A percentile compares a stretch with the other conserved stretches of the same genome.
phyloP scores from a whole-genome alignment of 2,113 vertebrate genomes.

The Gavialis gangeticus region DNA sequence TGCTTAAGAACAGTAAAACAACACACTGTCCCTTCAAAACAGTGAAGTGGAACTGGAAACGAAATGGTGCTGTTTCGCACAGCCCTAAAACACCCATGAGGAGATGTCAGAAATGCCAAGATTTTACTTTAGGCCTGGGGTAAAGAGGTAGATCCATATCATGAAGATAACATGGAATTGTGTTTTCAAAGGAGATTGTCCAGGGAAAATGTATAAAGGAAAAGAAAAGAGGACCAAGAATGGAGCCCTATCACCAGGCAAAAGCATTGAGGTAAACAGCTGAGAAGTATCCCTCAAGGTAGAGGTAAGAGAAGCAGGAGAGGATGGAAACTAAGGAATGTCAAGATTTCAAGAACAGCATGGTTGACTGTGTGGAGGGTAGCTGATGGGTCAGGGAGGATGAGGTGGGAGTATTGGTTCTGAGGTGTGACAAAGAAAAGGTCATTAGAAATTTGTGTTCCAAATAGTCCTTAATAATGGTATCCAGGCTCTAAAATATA shows the following conservation, averaged over 20 bases:
- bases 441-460: background rate
- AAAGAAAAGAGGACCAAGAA: background rate
- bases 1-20: too few relatives aligned
- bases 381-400: background rate
- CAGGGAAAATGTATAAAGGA: background rate
- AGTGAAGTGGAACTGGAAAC: background rate
- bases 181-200: background rate
- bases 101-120: background rate
- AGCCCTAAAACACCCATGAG: background rate
- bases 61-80: background rate
- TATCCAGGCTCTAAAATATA: background rate
- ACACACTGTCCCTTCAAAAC: too few relatives aligned
- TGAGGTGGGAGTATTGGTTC: background rate
- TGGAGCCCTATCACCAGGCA: background rate
- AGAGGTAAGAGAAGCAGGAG: background rate
- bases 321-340: background rate
- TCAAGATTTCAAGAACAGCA: background rate
- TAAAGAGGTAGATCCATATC: background rate
- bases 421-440: background rate
- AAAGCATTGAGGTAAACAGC: background rate
- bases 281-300: background rate
- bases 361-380: background rate
- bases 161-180: background rate
- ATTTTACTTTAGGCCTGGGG: background rate
- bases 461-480: background rate